phyloP scores from a whole-genome alignment of 2,113 vertebrate genomes.

The Platichthys flesus region DNA sequence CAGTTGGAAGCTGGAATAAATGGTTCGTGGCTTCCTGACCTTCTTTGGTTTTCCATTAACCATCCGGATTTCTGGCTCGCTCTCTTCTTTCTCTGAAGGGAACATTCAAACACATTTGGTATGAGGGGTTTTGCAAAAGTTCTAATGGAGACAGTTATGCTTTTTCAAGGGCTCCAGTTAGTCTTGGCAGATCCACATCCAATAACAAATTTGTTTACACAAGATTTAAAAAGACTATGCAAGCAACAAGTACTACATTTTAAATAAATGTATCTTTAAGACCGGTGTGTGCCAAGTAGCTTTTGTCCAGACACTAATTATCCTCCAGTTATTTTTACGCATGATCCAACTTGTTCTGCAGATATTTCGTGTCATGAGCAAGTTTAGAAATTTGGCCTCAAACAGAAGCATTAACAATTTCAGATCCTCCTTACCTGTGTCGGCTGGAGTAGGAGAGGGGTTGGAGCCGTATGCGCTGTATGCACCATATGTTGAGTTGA shows the following conservation, averaged over 20 bases:
- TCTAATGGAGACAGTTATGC: neutral
- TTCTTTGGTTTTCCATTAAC: slow-evolving; percentile 99
- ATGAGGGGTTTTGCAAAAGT: neutral
- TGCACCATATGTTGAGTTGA: slow-evolving; percentile 87
- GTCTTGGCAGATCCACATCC: neutral
- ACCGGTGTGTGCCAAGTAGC: neutral
- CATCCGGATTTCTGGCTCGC: slow-evolving; percentile 95
- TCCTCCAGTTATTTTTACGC: neutral
- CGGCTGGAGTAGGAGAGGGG: slow-evolving; percentile 88
- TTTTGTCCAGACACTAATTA: slow-evolving; percentile 1
- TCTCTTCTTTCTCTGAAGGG: slow-evolving; percentile 93
- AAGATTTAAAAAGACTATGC: neutral
- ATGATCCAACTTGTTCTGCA: neutral
- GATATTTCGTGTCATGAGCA: neutral
- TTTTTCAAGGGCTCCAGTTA: neutral
- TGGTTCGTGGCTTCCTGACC: slow-evolving; percentile 96
- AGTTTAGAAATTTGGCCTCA: neutral
- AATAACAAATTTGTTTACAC: neutral
- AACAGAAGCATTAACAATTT: neutral
- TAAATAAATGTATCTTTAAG: neutral
- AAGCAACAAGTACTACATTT: neutral
- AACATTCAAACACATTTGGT: slow-evolving; percentile 37
- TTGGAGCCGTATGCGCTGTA: slow-evolving; percentile 90
- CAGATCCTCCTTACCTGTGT: slow-evolving; percentile 84
- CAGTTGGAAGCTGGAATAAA: slow-evolving; percentile 99